Evolutionary conservation across 2,888 invertebrate genomes (phyloP).

Genomic region (Drosophila borealis): DNA sequence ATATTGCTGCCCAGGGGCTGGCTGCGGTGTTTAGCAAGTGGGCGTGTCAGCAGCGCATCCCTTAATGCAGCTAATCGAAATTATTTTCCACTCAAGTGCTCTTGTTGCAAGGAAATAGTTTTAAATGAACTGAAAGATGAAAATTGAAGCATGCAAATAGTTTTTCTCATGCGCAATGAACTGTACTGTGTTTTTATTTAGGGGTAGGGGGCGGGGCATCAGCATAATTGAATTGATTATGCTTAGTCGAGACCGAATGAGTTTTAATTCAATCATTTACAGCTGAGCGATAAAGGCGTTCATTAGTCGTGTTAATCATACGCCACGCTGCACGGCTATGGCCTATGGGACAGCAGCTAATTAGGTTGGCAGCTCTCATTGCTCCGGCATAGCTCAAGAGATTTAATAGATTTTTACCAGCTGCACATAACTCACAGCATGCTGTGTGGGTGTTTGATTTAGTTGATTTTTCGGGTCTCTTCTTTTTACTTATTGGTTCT

Average conservation of each 20-base stretch:
- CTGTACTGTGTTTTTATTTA: constrained; percentile 12
- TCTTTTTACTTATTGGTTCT: constrained; percentile 53
- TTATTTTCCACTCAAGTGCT: constrained; percentile 63
- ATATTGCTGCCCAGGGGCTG: constrained; percentile 13
- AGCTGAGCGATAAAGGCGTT: constrained; percentile 60
- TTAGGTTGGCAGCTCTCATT: constrained; percentile 39
- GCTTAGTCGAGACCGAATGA: constrained; percentile 42
- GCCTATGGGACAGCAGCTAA: constrained; percentile 42
- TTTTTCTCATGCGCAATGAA: constrained; percentile 41
- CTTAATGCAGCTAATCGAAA: constrained; percentile 65
- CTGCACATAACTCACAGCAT: constrained; percentile 14
- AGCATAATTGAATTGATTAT: constrained; percentile 59
- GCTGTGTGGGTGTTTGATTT: constrained; percentile 10
- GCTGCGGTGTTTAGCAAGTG: constrained; percentile 1
- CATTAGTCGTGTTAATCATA: constrained; percentile 79
- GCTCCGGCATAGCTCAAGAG: constrained; percentile 25
- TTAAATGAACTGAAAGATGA: constrained; percentile 22
- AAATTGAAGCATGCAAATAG: constrained; percentile 36
- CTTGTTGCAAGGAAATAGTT: constrained; percentile 38
- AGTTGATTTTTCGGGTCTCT: constrained; percentile 25
- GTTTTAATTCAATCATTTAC: constrained; percentile 75
- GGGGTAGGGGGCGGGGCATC: constrained; percentile 1
- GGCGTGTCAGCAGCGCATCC: constrained; percentile 24
- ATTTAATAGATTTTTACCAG: constrained; percentile 42
- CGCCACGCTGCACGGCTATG: constrained; percentile 63